Base-by-base conservation (phyloP, 2,888 invertebrate genomes). In the Abrostola tripartita region DNA sequence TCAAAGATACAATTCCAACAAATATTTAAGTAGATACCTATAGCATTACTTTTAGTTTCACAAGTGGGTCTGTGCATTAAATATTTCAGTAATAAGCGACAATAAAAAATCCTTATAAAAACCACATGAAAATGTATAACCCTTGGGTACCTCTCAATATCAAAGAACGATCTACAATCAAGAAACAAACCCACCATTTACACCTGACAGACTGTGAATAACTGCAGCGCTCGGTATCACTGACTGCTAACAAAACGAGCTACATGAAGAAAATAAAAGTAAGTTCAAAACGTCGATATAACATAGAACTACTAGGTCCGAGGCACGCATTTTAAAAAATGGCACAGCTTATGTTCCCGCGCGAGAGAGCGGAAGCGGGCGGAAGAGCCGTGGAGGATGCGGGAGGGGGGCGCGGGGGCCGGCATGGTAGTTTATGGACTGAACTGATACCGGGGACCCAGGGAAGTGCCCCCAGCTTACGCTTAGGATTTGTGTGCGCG, bases 281-380 rank as follows among this genome's bases (percentile, higher is more conserved):
- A 85, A 85, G 85, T 88, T 85, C 73, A 78, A 84, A 91, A 84
- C 84, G 83, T 88, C 90, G 88, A 90, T 92, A 86, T 89, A 88
- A 86, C 88, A 87, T 83, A 79, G 81, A 84, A 84, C 85, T 84
- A 83, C 84, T 79, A 84, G 85, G 90, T 90, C 90, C 89, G 86
- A 87, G 79, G 85, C 85, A 93, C 92, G 92, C 92, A 92, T 93
- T 93, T 90, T 85, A 92, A 93, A 92, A 92, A 92, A 92, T 92
- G 85, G 88, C 88, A 83, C 87, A 89, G 92, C 90, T 93, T 92
- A 92, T 86, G 87, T 88, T 88, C 85, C 84, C 85, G 78, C 81
- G 85, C 83, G 87, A 81, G 85, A 85, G 87, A 86, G 80, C 86
- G 90, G 88, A 86, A 86, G 84, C 81, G 85, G 82, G 84, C 80